These are phyloP conservation scores for Phoeniculus purpureus DNA, from an alignment of 2,797 vertebrate species.

Conservation along the genomic window DNA sequence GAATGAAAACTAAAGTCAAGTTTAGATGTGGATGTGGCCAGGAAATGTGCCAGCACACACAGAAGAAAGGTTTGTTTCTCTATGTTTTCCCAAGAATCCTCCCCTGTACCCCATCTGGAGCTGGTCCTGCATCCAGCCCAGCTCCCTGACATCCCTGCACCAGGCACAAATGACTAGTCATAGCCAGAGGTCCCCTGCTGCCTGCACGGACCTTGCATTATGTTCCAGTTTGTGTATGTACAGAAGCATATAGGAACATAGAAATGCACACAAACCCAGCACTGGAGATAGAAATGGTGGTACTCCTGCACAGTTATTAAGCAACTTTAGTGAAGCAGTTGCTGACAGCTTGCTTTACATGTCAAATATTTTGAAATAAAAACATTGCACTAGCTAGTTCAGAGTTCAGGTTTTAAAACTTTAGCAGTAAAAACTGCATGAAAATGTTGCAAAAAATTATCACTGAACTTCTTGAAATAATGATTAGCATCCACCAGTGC, in stretches of 20 bases:
- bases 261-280: neutral
- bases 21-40: neutral
- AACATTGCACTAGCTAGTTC: neutral
- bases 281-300: neutral
- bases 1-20: neutral
- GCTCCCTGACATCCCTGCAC: neutral
- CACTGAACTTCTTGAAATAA: neutral
- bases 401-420: neutral
- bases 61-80: neutral
- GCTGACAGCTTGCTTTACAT: neutral
- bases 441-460: neutral
- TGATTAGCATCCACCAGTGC: neutral
- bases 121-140: neutral
- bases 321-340: neutral
- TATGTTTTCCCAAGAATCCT: neutral
- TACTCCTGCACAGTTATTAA: neutral
- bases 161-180: neutral
- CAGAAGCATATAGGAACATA: rapidly evolving
- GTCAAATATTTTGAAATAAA: neutral
- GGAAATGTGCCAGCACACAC: rapidly evolving
- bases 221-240: neutral
- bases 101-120: rapidly evolving
- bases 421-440: neutral
- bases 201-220: rapidly evolving
- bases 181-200: too few species aligned